Evolutionary conservation across 2,113 vertebrate species (phyloP).

Genomic region (Indicator indicator): DNA sequence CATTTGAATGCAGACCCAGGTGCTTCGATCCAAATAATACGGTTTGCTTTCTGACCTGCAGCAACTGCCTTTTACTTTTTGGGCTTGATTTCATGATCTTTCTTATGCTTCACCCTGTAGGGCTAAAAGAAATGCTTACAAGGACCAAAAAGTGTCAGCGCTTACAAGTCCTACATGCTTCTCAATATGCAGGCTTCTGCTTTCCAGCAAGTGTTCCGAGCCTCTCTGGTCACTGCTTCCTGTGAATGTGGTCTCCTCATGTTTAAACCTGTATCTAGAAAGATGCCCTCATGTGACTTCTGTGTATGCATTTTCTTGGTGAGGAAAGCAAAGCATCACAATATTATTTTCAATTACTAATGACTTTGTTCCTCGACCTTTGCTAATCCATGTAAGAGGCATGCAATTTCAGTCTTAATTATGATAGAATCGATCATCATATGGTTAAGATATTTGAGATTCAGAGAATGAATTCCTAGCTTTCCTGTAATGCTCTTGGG

Average conservation of each 20-base stretch:
- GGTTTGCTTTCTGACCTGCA: not conserved
- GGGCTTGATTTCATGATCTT: not conserved
- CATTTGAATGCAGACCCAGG: not conserved
- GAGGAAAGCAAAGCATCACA: not conserved
- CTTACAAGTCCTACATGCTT: not conserved
- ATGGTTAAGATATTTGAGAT: not conserved
- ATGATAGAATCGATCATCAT: not conserved
- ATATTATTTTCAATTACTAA: not conserved
- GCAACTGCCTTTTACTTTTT: not conserved
- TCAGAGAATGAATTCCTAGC: not conserved
- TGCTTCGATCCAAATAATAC: not conserved
- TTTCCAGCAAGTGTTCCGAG: not conserved
- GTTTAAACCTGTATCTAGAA: not conserved
- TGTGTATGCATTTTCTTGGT: not conserved
- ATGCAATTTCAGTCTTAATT: not conserved
- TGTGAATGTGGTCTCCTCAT: not conserved
- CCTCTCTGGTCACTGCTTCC: not conserved
- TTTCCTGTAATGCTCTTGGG: not conserved
- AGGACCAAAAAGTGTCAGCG: not conserved
- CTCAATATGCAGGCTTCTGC: not conserved
- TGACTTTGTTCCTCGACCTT: not conserved
- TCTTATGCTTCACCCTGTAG: not conserved
- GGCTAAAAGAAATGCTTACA: not conserved
- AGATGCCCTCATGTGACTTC: not conserved
- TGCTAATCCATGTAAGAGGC: not conserved